Evolutionary conservation across 2,113 vertebrate species (phyloP), one percentile per base, ranked within the genome.

Genomic region (Meleagris gallopavo): DNA sequence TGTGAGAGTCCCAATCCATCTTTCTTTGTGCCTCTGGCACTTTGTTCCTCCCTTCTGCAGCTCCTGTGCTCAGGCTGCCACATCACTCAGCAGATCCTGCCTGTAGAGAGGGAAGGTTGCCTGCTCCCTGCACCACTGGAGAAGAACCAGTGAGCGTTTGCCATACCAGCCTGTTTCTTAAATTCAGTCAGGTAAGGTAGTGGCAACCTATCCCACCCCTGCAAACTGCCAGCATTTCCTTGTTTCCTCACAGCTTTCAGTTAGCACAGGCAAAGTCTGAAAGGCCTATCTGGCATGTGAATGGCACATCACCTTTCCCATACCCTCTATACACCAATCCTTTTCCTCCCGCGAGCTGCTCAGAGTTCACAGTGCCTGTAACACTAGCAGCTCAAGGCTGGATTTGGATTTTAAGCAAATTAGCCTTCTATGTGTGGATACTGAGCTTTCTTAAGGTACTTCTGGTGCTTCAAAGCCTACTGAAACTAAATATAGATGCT

Each of bases 1-100:
- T 73, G 45, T 0, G 0, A 40, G 24, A 76, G 17, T 20, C 30
- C 11, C 36, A 15, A 0, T 62, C 17, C 13, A 32, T 78, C 70
- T 92, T 69, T n/a, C 34, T 46, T 45, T 72, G 8, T 66, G 46
- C 4, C 4, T 79, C 46, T 87, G 36, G 25, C 25, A 4, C 38
- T 88, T 7, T 88, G 38, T 80, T 73, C 65, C 32, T 48, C 4
- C 8, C 10, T 8, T 8, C 55, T 62, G 27, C 20, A 78, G 40
- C 7, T 27, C 45, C 61, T 57, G 50, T 27, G 34, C 14, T 14
- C 46, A 64, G 14, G 11, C 30, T 32, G 30, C 25, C 45, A 25
- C 0, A 0, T 48, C 61, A 54, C 50, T 30, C 52, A 62, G 57
- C 9, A 58, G 38, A 67, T 67, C 32, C 41, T 57, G 40, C 55